These are phyloP conservation scores for Diadophis punctatus DNA, from an alignment of 2,113 vertebrate species.

Conservation along the genomic window DNA sequence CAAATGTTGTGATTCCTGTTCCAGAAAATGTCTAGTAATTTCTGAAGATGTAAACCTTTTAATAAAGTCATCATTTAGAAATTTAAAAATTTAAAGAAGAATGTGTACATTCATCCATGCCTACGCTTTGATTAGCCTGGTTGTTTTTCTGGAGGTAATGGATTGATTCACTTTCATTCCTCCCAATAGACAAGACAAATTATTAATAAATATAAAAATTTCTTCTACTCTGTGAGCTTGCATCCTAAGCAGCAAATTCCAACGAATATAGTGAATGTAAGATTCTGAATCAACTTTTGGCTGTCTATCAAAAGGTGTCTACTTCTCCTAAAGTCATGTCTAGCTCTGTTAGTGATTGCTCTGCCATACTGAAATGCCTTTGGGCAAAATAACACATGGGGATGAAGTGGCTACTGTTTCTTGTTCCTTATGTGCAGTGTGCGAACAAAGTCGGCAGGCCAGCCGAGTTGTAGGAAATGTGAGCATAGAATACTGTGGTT, in stretches of 20 bases:
- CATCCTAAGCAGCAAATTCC: neutral
- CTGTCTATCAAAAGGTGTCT: neutral
- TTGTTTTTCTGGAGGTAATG: neutral
- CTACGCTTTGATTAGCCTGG: neutral
- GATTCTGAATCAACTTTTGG: neutral
- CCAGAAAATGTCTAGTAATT: neutral
- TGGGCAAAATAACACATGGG: neutral
- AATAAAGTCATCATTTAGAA: neutral
- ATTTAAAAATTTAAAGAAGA: neutral
- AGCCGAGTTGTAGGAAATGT: fast-evolving
- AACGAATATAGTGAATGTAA: neutral
- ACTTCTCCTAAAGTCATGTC: fast-evolving
- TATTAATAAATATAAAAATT: neutral
- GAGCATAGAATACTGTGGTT: neutral
- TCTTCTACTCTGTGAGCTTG: neutral
- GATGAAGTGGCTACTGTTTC: neutral
- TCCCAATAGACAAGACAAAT: conserved; percentile 34
- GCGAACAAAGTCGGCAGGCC: conserved; percentile 9
- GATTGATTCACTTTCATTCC: conserved; percentile 12
- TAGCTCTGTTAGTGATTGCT: neutral
- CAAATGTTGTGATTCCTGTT: neutral
- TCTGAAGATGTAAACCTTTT: neutral
- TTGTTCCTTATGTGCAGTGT: neutral
- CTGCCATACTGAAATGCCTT: neutral
- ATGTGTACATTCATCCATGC: neutral